Percentiles rank a stretch among this genome's conserved stretches.
Evolutionary conservation across 1,140 invertebrate genomes (phyloP).

Genomic region (Pissodes strobi): DNA sequence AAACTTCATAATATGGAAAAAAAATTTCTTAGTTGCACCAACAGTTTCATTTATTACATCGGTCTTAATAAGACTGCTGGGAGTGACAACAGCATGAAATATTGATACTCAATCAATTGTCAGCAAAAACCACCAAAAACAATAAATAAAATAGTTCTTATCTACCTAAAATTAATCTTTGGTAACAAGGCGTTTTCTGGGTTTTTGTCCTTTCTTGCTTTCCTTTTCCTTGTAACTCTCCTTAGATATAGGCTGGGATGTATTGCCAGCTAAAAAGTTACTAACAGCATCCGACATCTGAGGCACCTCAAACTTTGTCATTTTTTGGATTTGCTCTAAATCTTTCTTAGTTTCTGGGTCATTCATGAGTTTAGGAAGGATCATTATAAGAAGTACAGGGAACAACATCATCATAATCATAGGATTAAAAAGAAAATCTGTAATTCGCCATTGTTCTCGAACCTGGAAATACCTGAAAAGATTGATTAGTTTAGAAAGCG

Average conservation of each 20-base stretch:
- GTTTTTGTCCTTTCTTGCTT: conserved; percentile 21
- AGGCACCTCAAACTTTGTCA: conserved; percentile 83
- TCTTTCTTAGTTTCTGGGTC: conserved; percentile 95
- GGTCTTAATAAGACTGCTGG: too few relatives aligned
- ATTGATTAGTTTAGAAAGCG: too few relatives aligned
- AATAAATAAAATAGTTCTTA: too few relatives aligned
- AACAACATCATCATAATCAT: conserved; percentile 98
- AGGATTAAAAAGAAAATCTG: conserved; percentile 94
- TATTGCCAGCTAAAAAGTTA: conserved; percentile 69
- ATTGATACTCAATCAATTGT: too few relatives aligned
- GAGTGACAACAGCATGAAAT: too few relatives aligned
- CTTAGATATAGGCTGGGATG: neutral
- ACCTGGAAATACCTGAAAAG: conserved; percentile 86
- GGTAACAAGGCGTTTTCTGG: conserved; percentile 16
- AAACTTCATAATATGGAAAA: too few relatives aligned
- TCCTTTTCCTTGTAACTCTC: conserved; percentile 18
- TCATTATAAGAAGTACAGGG: conserved; percentile 87
- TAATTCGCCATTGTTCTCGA: conserved; percentile 92
- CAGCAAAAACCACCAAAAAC: too few relatives aligned
- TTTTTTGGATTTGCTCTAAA: conserved; percentile 84
- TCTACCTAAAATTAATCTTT: conserved; percentile 31
- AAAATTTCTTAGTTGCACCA: too few relatives aligned
- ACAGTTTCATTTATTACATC: too few relatives aligned
- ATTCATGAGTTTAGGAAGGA: conserved; percentile 95
- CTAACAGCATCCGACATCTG: conserved; percentile 91